Evolutionary conservation across 2,113 vertebrate genomes (phyloP).

Genomic region (Neotoma lepida): DNA sequence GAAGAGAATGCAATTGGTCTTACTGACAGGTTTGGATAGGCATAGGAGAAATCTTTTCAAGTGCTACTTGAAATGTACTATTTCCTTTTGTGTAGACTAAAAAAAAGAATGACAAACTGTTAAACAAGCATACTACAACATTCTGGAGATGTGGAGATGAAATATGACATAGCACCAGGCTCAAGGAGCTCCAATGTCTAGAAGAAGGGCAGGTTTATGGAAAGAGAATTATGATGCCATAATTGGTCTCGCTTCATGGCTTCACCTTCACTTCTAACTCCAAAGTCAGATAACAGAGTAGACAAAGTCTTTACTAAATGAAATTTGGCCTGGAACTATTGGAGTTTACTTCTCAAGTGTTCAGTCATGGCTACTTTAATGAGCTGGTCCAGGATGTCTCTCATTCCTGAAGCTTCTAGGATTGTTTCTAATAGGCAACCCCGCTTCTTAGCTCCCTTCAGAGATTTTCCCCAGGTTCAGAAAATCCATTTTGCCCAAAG

Average conservation of each 20-base stretch:
- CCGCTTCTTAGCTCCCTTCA: neutral
- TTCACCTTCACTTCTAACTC: neutral
- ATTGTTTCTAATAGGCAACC: neutral
- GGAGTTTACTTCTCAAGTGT: neutral
- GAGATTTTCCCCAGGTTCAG: neutral
- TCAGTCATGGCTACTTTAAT: neutral
- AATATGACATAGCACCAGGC: neutral
- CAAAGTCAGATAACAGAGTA: neutral
- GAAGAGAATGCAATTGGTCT: neutral
- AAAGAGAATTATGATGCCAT: neutral
- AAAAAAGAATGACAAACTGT: neutral
- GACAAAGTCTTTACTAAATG: neutral
- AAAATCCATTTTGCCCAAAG: conserved; percentile 5
- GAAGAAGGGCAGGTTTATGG: neutral
- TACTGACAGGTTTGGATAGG: neutral
- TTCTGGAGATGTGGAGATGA: neutral
- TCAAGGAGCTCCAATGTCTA: neutral
- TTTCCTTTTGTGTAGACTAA: conserved; percentile 8
- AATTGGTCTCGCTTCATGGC: neutral
- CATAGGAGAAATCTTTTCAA: conserved; percentile 29
- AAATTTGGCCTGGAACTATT: neutral
- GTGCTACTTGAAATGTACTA: neutral
- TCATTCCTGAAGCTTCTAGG: neutral
- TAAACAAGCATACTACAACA: neutral
- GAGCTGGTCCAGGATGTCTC: neutral